phyloP scores from a whole-genome alignment of 2,797 vertebrate genomes.

The Holocentrus rufus region DNA sequence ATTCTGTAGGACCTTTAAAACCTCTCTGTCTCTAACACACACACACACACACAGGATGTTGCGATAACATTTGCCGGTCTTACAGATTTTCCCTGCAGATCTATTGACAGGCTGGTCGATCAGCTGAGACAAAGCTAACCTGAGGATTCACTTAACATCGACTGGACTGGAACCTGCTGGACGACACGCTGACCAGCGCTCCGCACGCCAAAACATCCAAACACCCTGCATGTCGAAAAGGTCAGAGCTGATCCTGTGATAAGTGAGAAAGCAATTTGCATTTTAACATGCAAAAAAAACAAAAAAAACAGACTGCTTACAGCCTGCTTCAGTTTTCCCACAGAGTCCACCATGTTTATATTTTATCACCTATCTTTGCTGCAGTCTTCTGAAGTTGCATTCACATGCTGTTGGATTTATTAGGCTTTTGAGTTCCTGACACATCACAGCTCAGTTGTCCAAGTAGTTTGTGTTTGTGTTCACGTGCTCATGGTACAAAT shows the following conservation, averaged over 20 bases:
- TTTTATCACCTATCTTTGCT: too few relatives aligned
- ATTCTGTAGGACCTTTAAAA: constrained; percentile 39
- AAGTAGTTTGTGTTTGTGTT: too few relatives aligned
- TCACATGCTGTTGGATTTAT: too few relatives aligned
- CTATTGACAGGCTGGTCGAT: constrained; percentile 77
- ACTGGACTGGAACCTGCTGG: constrained; percentile 54
- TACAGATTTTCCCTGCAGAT: constrained; percentile 70
- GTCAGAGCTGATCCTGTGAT: constrained; percentile 27
- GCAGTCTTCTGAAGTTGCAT: too few relatives aligned
- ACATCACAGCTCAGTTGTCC: too few relatives aligned
- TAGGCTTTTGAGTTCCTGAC: too few relatives aligned
- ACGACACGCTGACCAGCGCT: constrained; percentile 55
- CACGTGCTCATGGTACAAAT: too few relatives aligned
- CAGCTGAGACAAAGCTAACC: constrained; percentile 70
- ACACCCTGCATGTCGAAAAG: constrained; percentile 27
- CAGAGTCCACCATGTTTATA: too few relatives aligned
- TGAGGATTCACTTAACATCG: constrained; percentile 78
- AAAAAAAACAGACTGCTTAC: not conserved
- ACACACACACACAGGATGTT: constrained; percentile 42
- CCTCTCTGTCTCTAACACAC: not conserved
- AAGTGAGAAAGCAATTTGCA: constrained; percentile 21
- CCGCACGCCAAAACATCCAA: constrained; percentile 33
- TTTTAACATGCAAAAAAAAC: constrained; percentile 9
- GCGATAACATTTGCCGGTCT: constrained; percentile 64
- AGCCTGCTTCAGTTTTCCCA: too few relatives aligned